phyloP scores from a whole-genome alignment of 2,797 vertebrate species.

The Philypnodon macrostomus region DNA sequence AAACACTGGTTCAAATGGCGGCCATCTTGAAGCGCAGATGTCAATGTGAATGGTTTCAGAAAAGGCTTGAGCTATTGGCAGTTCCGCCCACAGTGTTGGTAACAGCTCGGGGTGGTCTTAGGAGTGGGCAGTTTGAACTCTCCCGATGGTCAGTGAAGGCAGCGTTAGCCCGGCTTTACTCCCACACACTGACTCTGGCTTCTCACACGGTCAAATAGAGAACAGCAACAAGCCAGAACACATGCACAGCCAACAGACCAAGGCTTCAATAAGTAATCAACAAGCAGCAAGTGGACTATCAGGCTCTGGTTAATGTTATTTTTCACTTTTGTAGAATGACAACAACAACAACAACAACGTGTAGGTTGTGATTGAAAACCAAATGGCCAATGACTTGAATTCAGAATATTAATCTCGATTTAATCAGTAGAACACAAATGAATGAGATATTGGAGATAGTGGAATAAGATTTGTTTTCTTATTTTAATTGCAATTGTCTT shows the following conservation, averaged over 20 bases:
- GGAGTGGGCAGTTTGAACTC: constrained; percentile 59
- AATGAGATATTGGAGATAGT: too few species aligned
- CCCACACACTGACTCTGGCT: constrained; percentile 62
- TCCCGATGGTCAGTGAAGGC: constrained; percentile 52
- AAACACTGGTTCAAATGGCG: constrained; percentile 22
- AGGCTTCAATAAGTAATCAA: constrained; percentile 44
- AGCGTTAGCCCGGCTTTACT: constrained; percentile 50
- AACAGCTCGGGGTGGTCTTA: constrained; percentile 43
- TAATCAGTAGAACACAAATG: too few species aligned
- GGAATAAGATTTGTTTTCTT: too few species aligned
- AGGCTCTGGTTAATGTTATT: too few species aligned
- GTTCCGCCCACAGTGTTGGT: constrained; percentile 58
- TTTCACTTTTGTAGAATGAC: too few species aligned
- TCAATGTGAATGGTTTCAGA: constrained; percentile 43
- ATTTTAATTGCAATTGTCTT: too few species aligned
- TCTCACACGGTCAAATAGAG: constrained; percentile 47
- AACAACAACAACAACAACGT: too few species aligned
- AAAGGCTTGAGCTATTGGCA: constrained; percentile 40
- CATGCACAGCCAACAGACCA: constrained; percentile 40
- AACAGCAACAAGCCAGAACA: constrained; percentile 32
- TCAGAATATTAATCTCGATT: too few species aligned
- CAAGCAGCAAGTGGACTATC: constrained; percentile 32
- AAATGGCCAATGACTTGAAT: too few species aligned
- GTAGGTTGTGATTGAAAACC: too few species aligned
- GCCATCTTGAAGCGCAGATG: constrained; percentile 42